Evolutionary conservation across 2,113 vertebrate species (phyloP), one percentile per base, ranked within the genome.

Genomic region (Cryptotis parvus): DNA sequence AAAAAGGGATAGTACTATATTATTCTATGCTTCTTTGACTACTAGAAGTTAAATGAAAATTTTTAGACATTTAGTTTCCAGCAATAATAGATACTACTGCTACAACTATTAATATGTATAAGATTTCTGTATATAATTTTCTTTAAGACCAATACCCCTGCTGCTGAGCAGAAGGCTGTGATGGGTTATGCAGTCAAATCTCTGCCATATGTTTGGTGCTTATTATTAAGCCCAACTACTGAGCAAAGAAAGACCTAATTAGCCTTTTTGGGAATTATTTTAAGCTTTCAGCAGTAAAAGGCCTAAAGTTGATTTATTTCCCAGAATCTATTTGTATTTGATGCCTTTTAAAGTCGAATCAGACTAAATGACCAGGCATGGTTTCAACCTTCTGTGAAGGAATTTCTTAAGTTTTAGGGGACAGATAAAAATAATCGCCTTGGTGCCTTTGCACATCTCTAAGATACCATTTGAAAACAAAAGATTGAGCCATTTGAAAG

Each of bases 221-320:
- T 97, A 94, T 96, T 96, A 97, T 95, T 93, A 95, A 96, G 94
- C 90, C 88, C 95, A 93, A 97, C 96, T 94, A 96, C 95, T 58
- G 94, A 96, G 95, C 94, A 94, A 94, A 93, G 90, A 88, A 94
- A 96, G 93, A 90, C 80, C 80, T 97, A 97, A 97, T 96, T 96
- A 96, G 96, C 91, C 95, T 96, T 97, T 97, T 90, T 77, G 96
- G 95, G 96, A 96, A 94, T 96, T 96, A 96, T 95, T 96, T 91
- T 95, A 94, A 90, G 94, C 93, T 85, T 95, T 94, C 88, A 93
- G 91, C 94, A 94, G 80, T 96, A 92, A 95, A 95, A 95, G 89
- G 88, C 94, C 93, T 87, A 93, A 94, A 90, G 95, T 90, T 96
- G 95, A 96, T 93, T 96, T 94, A 95, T 96, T 96, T 96, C 95